Percentiles rank a stretch among this genome's conserved stretches.
These are phyloP conservation scores for Amphimallon solstitiale DNA, from an alignment of 2,888 invertebrate species.

Conservation along the genomic window DNA sequence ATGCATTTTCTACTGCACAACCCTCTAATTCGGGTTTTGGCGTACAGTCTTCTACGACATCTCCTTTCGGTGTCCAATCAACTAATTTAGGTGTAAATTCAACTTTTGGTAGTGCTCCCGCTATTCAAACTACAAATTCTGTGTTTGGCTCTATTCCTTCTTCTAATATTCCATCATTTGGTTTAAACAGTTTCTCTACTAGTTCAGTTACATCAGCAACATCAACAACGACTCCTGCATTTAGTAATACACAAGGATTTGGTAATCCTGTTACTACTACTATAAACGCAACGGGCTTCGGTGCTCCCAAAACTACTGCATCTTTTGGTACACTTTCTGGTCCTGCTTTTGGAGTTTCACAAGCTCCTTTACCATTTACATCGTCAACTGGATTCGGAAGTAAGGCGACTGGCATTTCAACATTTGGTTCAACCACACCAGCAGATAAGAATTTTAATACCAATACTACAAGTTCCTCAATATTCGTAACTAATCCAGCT, in stretches of 20 bases:
- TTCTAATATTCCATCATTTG: neutral
- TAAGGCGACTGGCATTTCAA: neutral
- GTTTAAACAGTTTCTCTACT: neutral
- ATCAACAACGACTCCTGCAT: neutral
- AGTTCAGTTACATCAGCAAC: neutral
- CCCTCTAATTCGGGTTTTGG: neutral
- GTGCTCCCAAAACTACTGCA: conserved; percentile 22
- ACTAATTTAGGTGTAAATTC: neutral
- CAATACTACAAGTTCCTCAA: conserved; percentile 35
- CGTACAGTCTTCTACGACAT: conserved; percentile 4
- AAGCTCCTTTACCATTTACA: neutral
- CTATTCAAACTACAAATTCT: conserved; percentile 17
- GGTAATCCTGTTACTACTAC: neutral
- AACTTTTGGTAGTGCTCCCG: conserved; percentile 21
- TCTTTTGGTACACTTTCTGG: conserved; percentile 20
- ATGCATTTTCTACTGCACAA: neutral
- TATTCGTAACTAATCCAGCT: conserved; percentile 39
- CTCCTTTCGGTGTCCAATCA: conserved; percentile 32
- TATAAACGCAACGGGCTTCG: conserved; percentile 34
- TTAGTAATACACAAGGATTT: neutral
- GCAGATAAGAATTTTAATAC: conserved; percentile 20
- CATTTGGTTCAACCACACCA: conserved; percentile 1
- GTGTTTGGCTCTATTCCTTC: conserved; percentile 39
- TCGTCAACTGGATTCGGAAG: conserved; percentile 4
- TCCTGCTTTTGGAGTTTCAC: conserved; percentile 47